Conservation (phyloP, 2,113 vertebrate species). For the Holacanthus passer region DNA sequence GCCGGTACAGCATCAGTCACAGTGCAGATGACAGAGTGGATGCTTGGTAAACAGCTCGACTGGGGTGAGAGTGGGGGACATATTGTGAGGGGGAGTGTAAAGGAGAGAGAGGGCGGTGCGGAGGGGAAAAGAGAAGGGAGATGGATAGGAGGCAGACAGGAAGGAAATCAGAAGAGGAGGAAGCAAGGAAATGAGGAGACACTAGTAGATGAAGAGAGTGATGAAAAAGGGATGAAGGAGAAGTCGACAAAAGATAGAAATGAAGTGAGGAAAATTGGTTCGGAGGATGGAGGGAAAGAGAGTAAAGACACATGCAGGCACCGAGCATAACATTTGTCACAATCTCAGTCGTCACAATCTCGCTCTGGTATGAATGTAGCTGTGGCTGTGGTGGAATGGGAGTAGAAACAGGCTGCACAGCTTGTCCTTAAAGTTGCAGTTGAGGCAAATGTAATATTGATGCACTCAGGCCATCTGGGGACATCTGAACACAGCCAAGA, state of each 20-base stretch:
- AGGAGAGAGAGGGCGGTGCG: conserved; percentile 10
- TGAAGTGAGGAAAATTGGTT: conserved; percentile 12
- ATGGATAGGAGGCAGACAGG: conserved; percentile 20
- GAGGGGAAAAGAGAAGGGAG: background rate
- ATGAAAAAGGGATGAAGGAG: conserved; percentile 11
- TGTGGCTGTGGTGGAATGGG: conserved; percentile 4
- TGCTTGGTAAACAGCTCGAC: conserved; percentile 59
- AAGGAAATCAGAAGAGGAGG: conserved; percentile 6
- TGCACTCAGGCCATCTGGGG: conserved; percentile 34
- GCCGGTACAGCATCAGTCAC: conserved; percentile 68
- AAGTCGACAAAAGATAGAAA: conserved; percentile 8
- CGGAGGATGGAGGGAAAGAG: background rate
- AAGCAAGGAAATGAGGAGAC: conserved; percentile 2
- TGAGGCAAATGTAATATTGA: conserved; percentile 57
- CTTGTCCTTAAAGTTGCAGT: conserved; percentile 32
- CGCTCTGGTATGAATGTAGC: background rate
- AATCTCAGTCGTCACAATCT: conserved; percentile 28
- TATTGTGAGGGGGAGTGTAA: conserved; percentile 5
- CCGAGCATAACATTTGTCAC: conserved; percentile 33
- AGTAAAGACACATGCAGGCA: background rate
- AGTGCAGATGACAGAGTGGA: conserved; percentile 56
- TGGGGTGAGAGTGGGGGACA: conserved; percentile 3
- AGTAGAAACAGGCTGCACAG: conserved; percentile 29
- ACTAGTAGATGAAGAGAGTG: background rate
- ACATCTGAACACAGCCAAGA: conserved; percentile 13